These are phyloP conservation scores for Xiphydria camelus DNA, from an alignment of 2,888 invertebrate species.

Conservation along the genomic window DNA sequence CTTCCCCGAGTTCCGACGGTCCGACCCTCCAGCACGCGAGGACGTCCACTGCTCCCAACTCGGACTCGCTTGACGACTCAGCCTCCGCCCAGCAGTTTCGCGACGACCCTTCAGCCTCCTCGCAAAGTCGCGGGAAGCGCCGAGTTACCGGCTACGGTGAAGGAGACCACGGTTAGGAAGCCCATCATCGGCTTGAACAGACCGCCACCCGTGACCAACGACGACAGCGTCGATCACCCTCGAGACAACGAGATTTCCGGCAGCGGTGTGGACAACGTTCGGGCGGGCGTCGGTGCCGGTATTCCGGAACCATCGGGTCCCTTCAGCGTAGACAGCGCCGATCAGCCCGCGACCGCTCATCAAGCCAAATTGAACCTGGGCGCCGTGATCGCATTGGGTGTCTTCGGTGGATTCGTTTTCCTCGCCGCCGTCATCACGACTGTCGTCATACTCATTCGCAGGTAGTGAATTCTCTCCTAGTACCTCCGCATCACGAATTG, in stretches of 20 bases:
- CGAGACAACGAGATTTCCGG: constrained; percentile 78
- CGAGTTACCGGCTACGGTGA: constrained; percentile 49
- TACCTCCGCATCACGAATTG: constrained; percentile 38
- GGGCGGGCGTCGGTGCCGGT: constrained; percentile 46
- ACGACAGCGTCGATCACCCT: constrained; percentile 67
- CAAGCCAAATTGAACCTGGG: constrained; percentile 78
- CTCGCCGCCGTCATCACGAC: constrained; percentile 87
- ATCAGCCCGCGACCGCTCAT: constrained; percentile 40
- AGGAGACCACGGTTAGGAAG: constrained; percentile 45
- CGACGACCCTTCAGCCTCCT: constrained; percentile 13
- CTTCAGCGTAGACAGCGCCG: constrained; percentile 59
- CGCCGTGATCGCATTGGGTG: constrained; percentile 85
- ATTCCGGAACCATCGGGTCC: constrained; percentile 61
- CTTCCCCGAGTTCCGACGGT: constrained; percentile 36
- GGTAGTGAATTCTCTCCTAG: no score
- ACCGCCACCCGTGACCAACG: constrained; percentile 43
- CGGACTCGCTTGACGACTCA: constrained; percentile 44
- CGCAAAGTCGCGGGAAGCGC: constrained; percentile 22
- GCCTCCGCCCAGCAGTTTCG: constrained; percentile 30
- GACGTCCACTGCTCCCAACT: constrained; percentile 49
- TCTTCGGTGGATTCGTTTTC: constrained; percentile 89
- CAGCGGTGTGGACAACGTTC: constrained; percentile 52
- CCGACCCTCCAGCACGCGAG: constrained; percentile 50
- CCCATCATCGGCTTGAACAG: constrained; percentile 46
- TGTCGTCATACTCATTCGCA: constrained; percentile 82